A percentile compares a stretch with the other conserved stretches of the same genome.
phyloP scores from a whole-genome alignment of 2,888 invertebrate genomes.

The Netelia melanura region DNA sequence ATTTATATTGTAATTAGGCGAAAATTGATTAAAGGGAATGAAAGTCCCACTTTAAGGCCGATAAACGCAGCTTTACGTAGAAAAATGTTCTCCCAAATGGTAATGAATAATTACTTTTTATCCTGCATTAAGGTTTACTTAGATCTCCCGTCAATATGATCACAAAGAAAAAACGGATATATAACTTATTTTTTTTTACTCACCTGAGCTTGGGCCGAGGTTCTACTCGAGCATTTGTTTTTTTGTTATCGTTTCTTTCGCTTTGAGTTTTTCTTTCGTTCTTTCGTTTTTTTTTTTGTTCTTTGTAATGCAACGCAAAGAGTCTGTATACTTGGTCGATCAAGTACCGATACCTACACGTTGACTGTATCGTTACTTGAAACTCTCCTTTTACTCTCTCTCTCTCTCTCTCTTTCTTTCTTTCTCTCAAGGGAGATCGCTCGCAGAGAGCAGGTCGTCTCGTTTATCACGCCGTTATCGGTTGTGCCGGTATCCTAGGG shows the following conservation, averaged over 20 bases:
- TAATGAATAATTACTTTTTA: slow-evolving; percentile 8
- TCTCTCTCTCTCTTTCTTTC: slow-evolving; percentile 47
- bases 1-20: neutral
- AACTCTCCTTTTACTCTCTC: slow-evolving; percentile 46
- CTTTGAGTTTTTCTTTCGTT: slow-evolving; percentile 48
- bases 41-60: slow-evolving; percentile 57
- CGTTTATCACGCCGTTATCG: slow-evolving; percentile 71
- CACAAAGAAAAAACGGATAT: slow-evolving; percentile 81
- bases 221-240: slow-evolving; percentile 81
- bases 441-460: slow-evolving; percentile 58
- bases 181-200: slow-evolving; percentile 82
- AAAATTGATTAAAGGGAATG: slow-evolving; percentile 47
- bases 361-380: slow-evolving; percentile 55
- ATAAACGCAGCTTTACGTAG: slow-evolving; percentile 57
- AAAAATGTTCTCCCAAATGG: neutral
- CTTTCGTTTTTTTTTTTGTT: slow-evolving; percentile 55
- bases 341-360: slow-evolving; percentile 51
- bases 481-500: slow-evolving; percentile 77
- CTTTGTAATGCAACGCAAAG: slow-evolving; percentile 69
- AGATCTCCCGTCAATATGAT: slow-evolving; percentile 63
- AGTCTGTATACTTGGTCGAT: slow-evolving; percentile 59
- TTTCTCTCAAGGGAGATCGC: slow-evolving; percentile 52
- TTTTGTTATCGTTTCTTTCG: slow-evolving; percentile 72
- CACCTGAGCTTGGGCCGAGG: slow-evolving; percentile 82
- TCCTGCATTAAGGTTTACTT: slow-evolving; percentile 44